These are phyloP conservation scores for Phasia obesa DNA, from an alignment of 2,888 invertebrate genomes.

Conservation along the genomic window DNA sequence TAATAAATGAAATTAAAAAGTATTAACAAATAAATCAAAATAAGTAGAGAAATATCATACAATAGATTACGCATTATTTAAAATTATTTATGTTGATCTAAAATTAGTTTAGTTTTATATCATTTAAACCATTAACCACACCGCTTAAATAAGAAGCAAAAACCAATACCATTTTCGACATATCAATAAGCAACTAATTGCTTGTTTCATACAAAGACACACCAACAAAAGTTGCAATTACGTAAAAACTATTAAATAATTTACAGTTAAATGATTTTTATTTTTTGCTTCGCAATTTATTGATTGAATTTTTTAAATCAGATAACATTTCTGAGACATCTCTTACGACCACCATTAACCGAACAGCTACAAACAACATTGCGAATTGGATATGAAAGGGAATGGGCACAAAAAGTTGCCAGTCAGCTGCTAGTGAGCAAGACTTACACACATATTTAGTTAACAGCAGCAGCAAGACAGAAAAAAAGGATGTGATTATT, in stretches of 20 bases:
- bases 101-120: too few relatives aligned
- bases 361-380: background rate
- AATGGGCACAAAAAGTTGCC: conserved; percentile 13
- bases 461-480: conserved; percentile 27
- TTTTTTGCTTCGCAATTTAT: conserved; percentile 48
- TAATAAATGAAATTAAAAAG: too few relatives aligned
- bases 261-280: conserved; percentile 62
- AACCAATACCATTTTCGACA: background rate
- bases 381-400: background rate
- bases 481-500: conserved; percentile 53
- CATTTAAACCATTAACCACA: too few relatives aligned
- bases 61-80: too few relatives aligned
- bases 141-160: background rate
- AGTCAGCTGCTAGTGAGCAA: conserved; percentile 10
- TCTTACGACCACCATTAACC: conserved; percentile 28
- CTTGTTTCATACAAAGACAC: background rate
- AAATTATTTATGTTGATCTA: too few relatives aligned
- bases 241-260: conserved; percentile 59
- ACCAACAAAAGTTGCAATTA: conserved; percentile 10
- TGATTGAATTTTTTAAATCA: conserved; percentile 56
- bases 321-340: conserved; percentile 38
- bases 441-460: conserved; percentile 20
- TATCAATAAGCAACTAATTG: conserved; percentile 47
- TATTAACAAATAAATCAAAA: too few relatives aligned
- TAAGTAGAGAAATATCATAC: too few relatives aligned